Percentiles rank a stretch among this genome's conserved stretches.
These are phyloP conservation scores for Saturnia pavonia DNA, from an alignment of 2,888 invertebrate genomes.

Conservation along the genomic window DNA sequence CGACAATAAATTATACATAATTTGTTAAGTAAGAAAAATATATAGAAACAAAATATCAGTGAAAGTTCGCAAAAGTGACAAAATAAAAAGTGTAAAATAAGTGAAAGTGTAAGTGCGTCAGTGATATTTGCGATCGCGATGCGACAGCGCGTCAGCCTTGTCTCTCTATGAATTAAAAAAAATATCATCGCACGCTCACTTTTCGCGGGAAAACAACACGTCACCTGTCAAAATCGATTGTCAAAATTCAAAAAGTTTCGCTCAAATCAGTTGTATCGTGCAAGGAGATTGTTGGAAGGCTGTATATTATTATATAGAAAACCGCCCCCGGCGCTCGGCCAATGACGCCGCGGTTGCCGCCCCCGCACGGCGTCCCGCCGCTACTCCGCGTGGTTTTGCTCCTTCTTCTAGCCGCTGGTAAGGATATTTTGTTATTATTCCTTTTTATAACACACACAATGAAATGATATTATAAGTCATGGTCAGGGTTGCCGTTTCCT, in stretches of 20 bases:
- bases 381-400: conserved; percentile 50
- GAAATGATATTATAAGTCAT: background rate
- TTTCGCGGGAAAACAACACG: background rate
- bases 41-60: conserved; percentile 42
- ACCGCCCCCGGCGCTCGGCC: conserved; percentile 69
- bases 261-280: conserved; percentile 25
- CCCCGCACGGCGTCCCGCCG: conserved; percentile 61
- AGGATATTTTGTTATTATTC: conserved; percentile 42
- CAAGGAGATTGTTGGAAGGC: conserved; percentile 36
- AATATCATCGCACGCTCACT: background rate
- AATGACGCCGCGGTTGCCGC: conserved; percentile 72
- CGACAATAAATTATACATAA: conserved; percentile 49
- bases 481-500: background rate
- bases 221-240: conserved; percentile 15
- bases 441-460: conserved; percentile 1
- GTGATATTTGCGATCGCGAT: background rate
- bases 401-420: conserved; percentile 63
- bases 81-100: conserved; percentile 41
- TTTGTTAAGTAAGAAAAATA: conserved; percentile 21
- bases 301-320: conserved; percentile 38
- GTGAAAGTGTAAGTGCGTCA: conserved; percentile 54
- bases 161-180: conserved; percentile 3
- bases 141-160: background rate
- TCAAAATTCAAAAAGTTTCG: conserved; percentile 27
- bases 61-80: conserved; percentile 53